Evolutionary conservation across 2,797 vertebrate species (phyloP), one percentile per base, ranked within the genome.

Genomic region (Tinamus major): DNA sequence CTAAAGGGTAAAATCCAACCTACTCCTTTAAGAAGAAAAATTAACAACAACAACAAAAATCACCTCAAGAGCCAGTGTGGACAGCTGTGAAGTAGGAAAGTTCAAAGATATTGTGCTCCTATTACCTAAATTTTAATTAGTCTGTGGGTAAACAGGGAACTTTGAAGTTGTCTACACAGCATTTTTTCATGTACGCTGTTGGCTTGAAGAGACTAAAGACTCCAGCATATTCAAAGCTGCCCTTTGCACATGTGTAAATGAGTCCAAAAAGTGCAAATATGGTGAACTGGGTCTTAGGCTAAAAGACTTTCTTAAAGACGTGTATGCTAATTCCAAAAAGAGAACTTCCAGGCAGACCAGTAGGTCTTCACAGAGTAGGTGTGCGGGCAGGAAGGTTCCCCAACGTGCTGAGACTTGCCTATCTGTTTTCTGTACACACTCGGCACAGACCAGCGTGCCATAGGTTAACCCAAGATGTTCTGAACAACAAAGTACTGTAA

Each of bases 121-220:
- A 42, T 53, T 95, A 41, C 78, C 78, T 79, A 93, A 33, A 82
- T 88, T 92, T 91, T 90, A 91, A 91, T 94, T 93, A 92, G 58
- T 33, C 53, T 85, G 58, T 82, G 68, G 35, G 48, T 79, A 85
- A 93, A 91, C 0, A 0, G 69, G 62, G 37, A 82, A 46, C 64
- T 92, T 85, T 90, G 80, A 88, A 94, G 75, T 39, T 77, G 61
- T 75, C 87, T 86, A 61, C 51, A 42, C 63, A 81, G 56, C 3
- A 2, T 62, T 79, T 79, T 94, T 86, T 80, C 37, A 82, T 18
- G 29, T 62, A 58, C 46, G 46, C 78, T 91, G 15, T 79, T 92
- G 79, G 82, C 85, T 74, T 88, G 67, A 87, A 71, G 85, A 86
- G 87, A 88, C 80, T 68, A 61, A 89, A 81, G 64, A n/a, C 63